These are phyloP conservation scores for Bellardia pandia DNA, from an alignment of 2,888 invertebrate genomes.

Conservation along the genomic window DNA sequence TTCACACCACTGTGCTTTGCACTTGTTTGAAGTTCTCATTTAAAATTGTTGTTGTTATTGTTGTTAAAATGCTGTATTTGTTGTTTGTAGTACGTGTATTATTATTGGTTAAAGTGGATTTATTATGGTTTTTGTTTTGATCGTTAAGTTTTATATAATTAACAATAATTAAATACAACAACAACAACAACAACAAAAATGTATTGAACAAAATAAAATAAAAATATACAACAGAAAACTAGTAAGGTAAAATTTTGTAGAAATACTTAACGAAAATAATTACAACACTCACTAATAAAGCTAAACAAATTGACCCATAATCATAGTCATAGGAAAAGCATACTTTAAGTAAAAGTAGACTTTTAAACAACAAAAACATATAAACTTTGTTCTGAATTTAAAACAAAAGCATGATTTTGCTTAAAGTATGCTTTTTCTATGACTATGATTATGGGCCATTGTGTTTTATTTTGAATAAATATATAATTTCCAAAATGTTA, in stretches of 20 bases:
- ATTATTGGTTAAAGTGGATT: constrained; percentile 44
- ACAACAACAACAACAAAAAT: constrained; percentile 32
- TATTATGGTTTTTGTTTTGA: constrained; percentile 53
- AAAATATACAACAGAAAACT: not conserved
- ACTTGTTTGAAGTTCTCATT: not conserved
- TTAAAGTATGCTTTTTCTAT: too few species aligned
- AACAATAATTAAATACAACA: constrained; percentile 59
- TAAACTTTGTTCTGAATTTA: too few species aligned
- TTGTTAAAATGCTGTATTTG: not conserved
- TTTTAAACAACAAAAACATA: too few species aligned
- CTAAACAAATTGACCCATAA: constrained; percentile 17
- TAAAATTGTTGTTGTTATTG: not conserved
- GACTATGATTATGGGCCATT: too few species aligned
- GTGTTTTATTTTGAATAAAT: not conserved
- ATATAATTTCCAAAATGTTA: not conserved
- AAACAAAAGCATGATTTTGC: too few species aligned
- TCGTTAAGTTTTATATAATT: constrained; percentile 57
- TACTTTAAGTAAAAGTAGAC: too few species aligned
- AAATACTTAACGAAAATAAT: constrained; percentile 6
- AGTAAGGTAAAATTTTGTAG: not conserved
- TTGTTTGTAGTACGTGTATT: constrained; percentile 6
- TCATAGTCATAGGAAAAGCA: too few species aligned
- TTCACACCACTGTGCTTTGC: constrained; percentile 45
- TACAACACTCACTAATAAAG: constrained; percentile 4
- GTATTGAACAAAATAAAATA: constrained; percentile 5